Percentiles rank a stretch among this genome's conserved stretches.
Conservation (phyloP, 2,797 vertebrate species). For the Adrianichthys oophorus region DNA sequence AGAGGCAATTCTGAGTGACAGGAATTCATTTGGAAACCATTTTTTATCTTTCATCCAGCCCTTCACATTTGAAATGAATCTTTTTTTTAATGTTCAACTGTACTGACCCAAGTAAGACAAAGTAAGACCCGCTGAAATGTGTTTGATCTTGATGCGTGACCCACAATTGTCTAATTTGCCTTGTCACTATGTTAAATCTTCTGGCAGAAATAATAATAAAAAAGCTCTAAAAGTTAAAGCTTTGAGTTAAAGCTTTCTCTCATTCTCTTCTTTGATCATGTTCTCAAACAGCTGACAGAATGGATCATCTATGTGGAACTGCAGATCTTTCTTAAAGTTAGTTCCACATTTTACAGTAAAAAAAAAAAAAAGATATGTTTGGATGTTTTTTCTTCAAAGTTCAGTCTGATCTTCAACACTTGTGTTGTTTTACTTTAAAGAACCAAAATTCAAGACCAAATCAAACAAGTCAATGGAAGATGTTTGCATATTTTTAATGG, state of each 20-base stretch:
- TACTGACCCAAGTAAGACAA: constrained; percentile 11
- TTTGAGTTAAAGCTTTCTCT: background rate
- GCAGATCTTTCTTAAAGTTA: background rate
- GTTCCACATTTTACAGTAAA: background rate
- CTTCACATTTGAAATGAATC: constrained; percentile 19
- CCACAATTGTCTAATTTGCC: constrained; percentile 14
- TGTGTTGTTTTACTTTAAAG: too few relatives aligned
- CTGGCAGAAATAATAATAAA: constrained; percentile 3
- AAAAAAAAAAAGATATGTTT: background rate
- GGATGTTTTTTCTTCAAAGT: background rate
- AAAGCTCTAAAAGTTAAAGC: background rate
- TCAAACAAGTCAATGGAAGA: too few relatives aligned
- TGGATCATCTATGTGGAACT: background rate
- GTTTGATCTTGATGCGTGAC: constrained; percentile 29
- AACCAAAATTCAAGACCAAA: too few relatives aligned
- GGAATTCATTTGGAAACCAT: constrained; percentile 1
- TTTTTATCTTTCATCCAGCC: constrained; percentile 11
- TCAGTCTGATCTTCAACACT: too few relatives aligned
- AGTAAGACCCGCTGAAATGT: constrained; percentile 16
- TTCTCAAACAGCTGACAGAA: constrained; percentile 5
- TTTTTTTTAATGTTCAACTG: constrained; percentile 6
- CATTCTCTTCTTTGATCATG: background rate
- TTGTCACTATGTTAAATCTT: constrained; percentile 3
- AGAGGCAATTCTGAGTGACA: constrained; percentile 20
- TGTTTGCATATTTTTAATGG: too few relatives aligned